phyloP scores from a whole-genome alignment of 2,113 vertebrate genomes.

The Aramus guarauna region DNA sequence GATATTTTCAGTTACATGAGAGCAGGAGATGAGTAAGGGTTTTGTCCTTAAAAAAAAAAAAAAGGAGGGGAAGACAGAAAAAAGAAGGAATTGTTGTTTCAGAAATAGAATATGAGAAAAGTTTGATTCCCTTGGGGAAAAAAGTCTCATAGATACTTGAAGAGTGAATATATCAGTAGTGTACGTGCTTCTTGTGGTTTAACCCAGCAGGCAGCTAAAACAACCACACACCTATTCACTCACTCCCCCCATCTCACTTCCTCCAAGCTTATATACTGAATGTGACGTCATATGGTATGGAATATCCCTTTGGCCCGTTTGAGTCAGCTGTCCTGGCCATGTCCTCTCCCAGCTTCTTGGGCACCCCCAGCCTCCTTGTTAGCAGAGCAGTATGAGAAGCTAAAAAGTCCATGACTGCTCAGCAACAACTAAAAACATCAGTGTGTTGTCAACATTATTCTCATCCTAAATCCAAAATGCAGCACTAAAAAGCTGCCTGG shows the following conservation, averaged over 20 bases:
- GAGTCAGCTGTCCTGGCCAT: no score
- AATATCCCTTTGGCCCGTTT: no score
- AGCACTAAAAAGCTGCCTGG: neutral
- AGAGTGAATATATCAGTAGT: neutral
- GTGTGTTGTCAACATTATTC: neutral
- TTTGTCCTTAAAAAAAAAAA: neutral
- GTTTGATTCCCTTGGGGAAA: neutral
- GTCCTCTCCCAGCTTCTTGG: no score
- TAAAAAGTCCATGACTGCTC: no score
- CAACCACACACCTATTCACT: no score
- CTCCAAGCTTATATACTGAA: no score
- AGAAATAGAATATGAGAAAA: neutral
- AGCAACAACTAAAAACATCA: neutral
- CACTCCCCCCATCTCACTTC: no score
- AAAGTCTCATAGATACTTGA: neutral
- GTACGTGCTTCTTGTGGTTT: neutral
- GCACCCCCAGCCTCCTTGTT: no score
- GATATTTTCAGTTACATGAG: neutral
- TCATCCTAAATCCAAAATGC: no score
- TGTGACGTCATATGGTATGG: no score
- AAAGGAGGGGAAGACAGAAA: fast-evolving
- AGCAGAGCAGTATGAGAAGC: no score
- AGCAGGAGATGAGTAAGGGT: neutral
- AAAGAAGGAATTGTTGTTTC: neutral
- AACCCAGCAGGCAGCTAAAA: no score